phyloP scores from a whole-genome alignment of 2,888 invertebrate genomes.

The Thymelicus sylvestris region DNA sequence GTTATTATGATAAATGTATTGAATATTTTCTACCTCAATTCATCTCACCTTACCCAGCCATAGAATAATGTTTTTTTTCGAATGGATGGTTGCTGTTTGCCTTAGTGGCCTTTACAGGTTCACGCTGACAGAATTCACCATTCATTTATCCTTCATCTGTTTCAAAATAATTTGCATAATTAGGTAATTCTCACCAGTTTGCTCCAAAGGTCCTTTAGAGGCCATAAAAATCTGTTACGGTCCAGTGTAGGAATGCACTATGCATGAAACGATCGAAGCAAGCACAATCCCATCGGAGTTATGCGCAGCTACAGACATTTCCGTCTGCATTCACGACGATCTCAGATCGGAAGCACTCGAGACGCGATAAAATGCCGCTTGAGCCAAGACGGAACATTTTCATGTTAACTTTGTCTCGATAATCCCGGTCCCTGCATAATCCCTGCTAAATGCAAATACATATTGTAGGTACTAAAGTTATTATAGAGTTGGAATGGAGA shows the following conservation, averaged over 20 bases:
- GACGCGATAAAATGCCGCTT: slow-evolving; percentile 15
- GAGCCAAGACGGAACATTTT: neutral
- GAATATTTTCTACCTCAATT: too few relatives aligned
- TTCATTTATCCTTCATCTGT: too few relatives aligned
- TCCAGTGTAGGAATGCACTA: slow-evolving; percentile 4
- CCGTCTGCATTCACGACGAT: slow-evolving; percentile 30
- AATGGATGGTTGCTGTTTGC: too few relatives aligned
- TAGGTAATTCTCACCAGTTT: neutral
- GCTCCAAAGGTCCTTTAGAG: neutral
- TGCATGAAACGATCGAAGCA: slow-evolving; percentile 24
- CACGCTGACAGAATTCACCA: too few relatives aligned
- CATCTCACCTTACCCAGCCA: too few relatives aligned
- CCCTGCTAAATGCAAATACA: too few relatives aligned
- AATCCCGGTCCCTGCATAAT: neutral
- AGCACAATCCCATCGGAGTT: slow-evolving; percentile 31
- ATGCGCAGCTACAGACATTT: slow-evolving; percentile 21
- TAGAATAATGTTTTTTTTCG: too few relatives aligned
- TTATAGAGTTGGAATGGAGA: too few relatives aligned
- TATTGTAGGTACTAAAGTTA: too few relatives aligned
- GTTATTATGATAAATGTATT: too few relatives aligned
- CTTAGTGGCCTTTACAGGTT: too few relatives aligned
- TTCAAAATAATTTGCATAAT: neutral
- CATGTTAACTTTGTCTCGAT: neutral
- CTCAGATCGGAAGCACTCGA: slow-evolving; percentile 24
- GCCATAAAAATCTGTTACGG: slow-evolving; percentile 2